Evolutionary conservation across 2,797 vertebrate species (phyloP).

Genomic region (Arctocebus calabarensis): DNA sequence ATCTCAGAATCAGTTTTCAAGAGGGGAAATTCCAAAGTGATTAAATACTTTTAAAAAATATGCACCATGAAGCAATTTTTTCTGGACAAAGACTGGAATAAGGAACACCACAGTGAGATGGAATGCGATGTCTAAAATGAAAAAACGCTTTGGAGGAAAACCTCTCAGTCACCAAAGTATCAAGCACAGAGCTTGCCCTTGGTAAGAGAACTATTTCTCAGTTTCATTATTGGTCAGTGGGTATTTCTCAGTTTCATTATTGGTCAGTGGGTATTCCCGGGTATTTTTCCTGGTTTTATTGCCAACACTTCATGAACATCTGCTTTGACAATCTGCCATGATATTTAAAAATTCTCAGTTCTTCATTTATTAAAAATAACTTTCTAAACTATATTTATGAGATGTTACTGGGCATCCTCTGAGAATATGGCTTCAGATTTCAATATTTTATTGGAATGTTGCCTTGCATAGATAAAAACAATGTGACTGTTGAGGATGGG

Average conservation of each 20-base stretch:
- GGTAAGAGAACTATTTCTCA: neutral
- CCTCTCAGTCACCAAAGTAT: neutral
- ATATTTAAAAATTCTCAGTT: neutral
- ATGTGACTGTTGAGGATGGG: too few species aligned
- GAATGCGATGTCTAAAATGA: neutral
- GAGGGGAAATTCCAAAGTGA: neutral
- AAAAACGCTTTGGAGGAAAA: neutral
- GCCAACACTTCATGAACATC: neutral
- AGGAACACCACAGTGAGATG: neutral
- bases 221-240: neutral
- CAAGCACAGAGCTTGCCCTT: neutral
- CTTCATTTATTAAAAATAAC: neutral
- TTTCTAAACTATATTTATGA: neutral
- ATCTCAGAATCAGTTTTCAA: constrained; percentile 43
- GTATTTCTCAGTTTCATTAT: neutral
- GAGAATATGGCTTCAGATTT: neutral
- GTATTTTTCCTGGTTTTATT: neutral
- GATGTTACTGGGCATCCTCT: neutral
- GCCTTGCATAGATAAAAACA: neutral
- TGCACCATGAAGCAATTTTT: neutral
- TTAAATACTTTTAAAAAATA: neutral
- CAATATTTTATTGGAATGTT: neutral
- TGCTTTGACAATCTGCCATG: neutral
- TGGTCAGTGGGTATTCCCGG: neutral
- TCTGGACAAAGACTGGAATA: neutral